phyloP scores from a whole-genome alignment of 2,113 vertebrate species.

The Forbesichthys papilliferus region DNA sequence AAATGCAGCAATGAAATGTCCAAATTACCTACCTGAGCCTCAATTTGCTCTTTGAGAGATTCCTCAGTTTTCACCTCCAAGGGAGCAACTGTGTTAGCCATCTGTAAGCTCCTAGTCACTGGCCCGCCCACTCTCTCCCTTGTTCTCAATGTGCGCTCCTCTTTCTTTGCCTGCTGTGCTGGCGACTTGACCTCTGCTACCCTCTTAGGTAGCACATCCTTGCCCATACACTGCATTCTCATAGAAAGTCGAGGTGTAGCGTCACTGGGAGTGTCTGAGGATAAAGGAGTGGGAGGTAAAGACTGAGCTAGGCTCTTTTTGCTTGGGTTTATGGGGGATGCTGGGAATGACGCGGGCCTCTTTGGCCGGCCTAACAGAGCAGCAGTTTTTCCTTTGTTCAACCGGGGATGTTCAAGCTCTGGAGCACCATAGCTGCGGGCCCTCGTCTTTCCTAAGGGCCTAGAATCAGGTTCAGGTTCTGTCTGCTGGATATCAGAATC shows the following conservation, averaged over 20 bases:
- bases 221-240: conserved; percentile 83
- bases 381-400: conserved; percentile 74
- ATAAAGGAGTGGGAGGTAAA: conserved; percentile 73
- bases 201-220: conserved; percentile 78
- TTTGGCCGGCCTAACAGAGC: conserved; percentile 68
- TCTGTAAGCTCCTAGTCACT: conserved; percentile 89
- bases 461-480: conserved; percentile 66
- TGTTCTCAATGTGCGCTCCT: conserved; percentile 80
- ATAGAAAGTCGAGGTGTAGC: conserved; percentile 59
- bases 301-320: conserved; percentile 81
- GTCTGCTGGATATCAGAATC: conserved; percentile 85
- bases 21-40: conserved; percentile 66
- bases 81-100: conserved; percentile 75
- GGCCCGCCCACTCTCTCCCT: conserved; percentile 89
- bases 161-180: conserved; percentile 76
- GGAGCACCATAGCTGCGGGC: conserved; percentile 83
- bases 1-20: not conserved
- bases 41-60: conserved; percentile 82
- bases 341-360: conserved; percentile 69
- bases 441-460: conserved; percentile 86
- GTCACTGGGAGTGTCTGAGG: conserved; percentile 46
- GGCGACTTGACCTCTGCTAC: conserved; percentile 69
- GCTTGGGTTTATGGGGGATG: conserved; percentile 70
- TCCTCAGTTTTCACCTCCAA: conserved; percentile 81
- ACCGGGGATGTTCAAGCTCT: conserved; percentile 67